Base-by-base conservation (phyloP, 2,113 vertebrate genomes). In the Fulica atra region DNA sequence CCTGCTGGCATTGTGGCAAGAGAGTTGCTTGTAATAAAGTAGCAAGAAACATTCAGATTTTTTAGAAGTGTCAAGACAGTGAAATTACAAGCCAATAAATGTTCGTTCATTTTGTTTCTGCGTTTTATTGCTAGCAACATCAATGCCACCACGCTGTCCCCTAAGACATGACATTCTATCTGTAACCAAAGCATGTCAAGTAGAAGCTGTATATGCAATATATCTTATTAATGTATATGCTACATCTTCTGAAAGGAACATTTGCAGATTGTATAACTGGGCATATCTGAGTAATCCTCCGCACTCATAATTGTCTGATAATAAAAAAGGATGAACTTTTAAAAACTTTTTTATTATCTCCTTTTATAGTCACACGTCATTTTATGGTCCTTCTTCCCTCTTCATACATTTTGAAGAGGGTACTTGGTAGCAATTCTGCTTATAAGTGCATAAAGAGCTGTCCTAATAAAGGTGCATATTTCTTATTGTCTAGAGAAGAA, bases 251-350 rank as follows among this genome's bases (percentile, higher is more conserved):
- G 56, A 42, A 71, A 78, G 10, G 70, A 87, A 87, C n/a, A 82
- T 86, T 89, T 94, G 78, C 74, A 96, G 89, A 94, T 93, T 93
- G 31, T 66, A 19, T 93, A 95, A 87, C 66, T 63, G 56, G 50
- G 66, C 74, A 78, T 83, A 86, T 94, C 85, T 83, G 79, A 93
- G 54, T 94, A 92, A 94, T 92, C 59, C 40, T 93, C 46, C 71
- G 89, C 74, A 64, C 51, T 86, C 50, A 70, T 95, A 96, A 94
- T 94, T 86, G 42, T 63, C 74, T 82, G 89, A 87, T 89, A 94
- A 94, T 92, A 85, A 90, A 92, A 94, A 71, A 82, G 35, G 13
- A 66, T 86, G 64, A 96, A 92, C 71, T 96, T 96, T 46, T 35
- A 56, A 88, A 94, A 95, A 87, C 25, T 81, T 74, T 65, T 71